These are phyloP conservation scores for Phaonia tiefii DNA, from an alignment of 2,888 invertebrate genomes.

Conservation along the genomic window DNA sequence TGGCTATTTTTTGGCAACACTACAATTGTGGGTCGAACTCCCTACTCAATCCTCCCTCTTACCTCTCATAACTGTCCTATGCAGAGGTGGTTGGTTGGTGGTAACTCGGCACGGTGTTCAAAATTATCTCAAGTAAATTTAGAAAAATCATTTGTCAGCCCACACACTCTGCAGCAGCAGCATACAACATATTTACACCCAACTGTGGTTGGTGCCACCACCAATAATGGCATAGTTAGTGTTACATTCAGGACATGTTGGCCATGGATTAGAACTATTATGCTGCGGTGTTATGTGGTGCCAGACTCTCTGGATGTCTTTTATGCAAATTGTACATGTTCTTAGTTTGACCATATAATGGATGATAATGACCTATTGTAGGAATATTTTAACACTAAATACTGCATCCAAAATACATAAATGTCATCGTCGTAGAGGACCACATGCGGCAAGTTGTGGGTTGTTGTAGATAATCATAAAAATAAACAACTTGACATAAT, in stretches of 20 bases:
- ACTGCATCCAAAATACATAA: not conserved
- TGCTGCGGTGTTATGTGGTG: not conserved
- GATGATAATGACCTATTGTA: constrained; percentile 37
- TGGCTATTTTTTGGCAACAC: too few relatives aligned
- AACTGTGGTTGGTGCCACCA: not conserved
- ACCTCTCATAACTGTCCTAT: not conserved
- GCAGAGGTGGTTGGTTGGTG: not conserved
- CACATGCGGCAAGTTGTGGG: constrained; percentile 15
- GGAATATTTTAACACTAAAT: constrained; percentile 7
- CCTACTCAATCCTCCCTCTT: too few relatives aligned
- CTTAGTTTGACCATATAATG: constrained; percentile 22
- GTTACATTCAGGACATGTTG: constrained; percentile 12
- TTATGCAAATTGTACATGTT: constrained; percentile 14
- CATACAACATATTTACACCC: too few relatives aligned
- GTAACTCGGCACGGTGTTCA: not conserved
- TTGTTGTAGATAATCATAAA: constrained; percentile 32
- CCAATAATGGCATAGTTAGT: constrained; percentile 7
- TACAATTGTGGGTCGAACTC: too few relatives aligned
- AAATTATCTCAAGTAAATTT: constrained; percentile 16
- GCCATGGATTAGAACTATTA: not conserved
- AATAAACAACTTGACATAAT: constrained; percentile 22
- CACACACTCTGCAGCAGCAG: constrained; percentile 31
- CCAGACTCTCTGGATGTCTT: not conserved
- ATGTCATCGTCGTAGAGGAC: not conserved
- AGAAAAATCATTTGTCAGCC: constrained; percentile 39